Evolutionary conservation across 2,113 vertebrate genomes (phyloP).

Genomic region (Regulus satrapa): DNA sequence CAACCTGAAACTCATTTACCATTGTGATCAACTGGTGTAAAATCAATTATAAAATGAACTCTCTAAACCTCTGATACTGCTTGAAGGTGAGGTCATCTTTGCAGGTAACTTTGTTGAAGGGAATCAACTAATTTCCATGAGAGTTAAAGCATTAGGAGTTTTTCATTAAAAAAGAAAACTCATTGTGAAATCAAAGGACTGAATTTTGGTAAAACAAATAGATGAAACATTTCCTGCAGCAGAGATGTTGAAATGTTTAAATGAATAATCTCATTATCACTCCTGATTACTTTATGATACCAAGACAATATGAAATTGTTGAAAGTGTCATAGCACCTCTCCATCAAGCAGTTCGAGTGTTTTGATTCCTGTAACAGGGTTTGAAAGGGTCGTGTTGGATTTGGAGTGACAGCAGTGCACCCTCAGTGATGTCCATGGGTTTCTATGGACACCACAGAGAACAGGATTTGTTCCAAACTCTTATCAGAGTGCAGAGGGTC

Average conservation of each 20-base stretch:
- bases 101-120: background rate
- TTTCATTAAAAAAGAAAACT: background rate
- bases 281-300: background rate
- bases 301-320: background rate
- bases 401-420: background rate
- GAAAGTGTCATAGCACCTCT: background rate
- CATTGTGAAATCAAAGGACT: background rate
- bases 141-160: background rate
- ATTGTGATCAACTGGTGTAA: conserved; percentile 67
- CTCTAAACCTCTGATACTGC: conserved; percentile 6
- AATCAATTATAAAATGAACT: conserved; percentile 39
- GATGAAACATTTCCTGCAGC: background rate
- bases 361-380: conserved; percentile 44
- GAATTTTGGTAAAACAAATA: background rate
- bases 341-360: background rate
- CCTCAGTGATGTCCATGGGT: background rate
- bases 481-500: background rate
- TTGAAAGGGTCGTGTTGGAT: background rate
- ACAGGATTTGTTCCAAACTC: background rate
- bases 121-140: background rate
- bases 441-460: background rate
- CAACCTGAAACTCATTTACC: conserved; percentile 78
- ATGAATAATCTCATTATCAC: background rate
- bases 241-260: background rate
- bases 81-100: conserved; percentile 44